Evolutionary conservation across 2,113 vertebrate genomes (phyloP).

Genomic region (Entelurus aequoreus): DNA sequence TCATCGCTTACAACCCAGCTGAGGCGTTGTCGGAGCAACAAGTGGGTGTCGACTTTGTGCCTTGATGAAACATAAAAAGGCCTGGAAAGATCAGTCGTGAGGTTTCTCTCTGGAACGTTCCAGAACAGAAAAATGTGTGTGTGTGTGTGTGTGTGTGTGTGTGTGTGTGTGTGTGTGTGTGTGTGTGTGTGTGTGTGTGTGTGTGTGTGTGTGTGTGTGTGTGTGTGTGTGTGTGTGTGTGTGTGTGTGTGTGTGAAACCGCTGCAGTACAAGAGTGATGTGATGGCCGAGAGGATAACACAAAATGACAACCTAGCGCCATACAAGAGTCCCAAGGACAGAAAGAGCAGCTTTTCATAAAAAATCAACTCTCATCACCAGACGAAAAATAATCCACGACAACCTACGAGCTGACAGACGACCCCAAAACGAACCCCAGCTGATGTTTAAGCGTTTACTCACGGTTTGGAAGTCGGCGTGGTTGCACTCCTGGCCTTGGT

Average conservation of each 20-base stretch:
- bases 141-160: not conserved
- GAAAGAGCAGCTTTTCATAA: constrained; percentile 42
- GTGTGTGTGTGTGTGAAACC: no score
- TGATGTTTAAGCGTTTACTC: constrained; percentile 70
- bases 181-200: no score
- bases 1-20: constrained; percentile 1
- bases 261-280: not conserved
- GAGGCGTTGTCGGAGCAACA: constrained; percentile 28
- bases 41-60: constrained; percentile 19
- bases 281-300: constrained; percentile 12
- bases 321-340: constrained; percentile 12
- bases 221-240: no score
- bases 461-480: constrained; percentile 93
- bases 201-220: not conserved
- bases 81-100: not conserved
- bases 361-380: constrained; percentile 34
- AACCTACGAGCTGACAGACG: not conserved
- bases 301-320: constrained; percentile 1
- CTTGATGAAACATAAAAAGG: not conserved
- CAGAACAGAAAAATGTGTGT: not conserved
- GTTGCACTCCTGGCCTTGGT: constrained; percentile 89
- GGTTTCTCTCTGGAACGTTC: not conserved
- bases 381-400: not conserved
- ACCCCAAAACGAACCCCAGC: constrained; percentile 8
- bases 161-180: no score